Conservation (phyloP, 2,113 vertebrate species). For the Ascaphus truei region DNA sequence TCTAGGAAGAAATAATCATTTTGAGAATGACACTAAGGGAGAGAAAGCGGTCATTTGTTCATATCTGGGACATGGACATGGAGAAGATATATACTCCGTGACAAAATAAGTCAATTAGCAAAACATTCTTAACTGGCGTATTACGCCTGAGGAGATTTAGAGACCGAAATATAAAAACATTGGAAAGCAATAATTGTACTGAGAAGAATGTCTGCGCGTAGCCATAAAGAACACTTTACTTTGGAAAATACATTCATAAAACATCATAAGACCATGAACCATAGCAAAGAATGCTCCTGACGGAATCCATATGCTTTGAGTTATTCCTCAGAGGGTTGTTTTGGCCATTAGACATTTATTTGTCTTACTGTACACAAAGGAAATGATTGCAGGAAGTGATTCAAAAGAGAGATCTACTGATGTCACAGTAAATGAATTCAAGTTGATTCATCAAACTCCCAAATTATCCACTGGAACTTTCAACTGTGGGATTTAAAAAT, state of each 20-base stretch:
- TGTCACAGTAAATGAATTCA: constrained; percentile 21
- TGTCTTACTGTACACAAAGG: constrained; percentile 28
- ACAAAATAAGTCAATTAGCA: neutral
- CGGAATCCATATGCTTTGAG: constrained; percentile 59
- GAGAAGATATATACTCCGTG: too few species aligned
- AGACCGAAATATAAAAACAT: constrained; percentile 46
- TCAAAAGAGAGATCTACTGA: constrained; percentile 24
- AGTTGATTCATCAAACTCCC: constrained; percentile 13
- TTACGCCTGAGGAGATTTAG: neutral
- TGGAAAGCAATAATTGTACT: constrained; percentile 52
- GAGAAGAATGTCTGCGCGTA: constrained; percentile 59
- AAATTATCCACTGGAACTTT: neutral
- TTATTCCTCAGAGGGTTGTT: constrained; percentile 59
- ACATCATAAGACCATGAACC: constrained; percentile 69
- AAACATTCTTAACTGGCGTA: neutral
- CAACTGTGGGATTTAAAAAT: neutral
- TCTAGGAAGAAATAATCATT: too few species aligned
- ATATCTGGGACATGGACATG: too few species aligned
- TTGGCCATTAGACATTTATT: constrained; percentile 30
- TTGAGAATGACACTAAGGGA: neutral
- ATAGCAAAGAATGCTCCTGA: constrained; percentile 61
- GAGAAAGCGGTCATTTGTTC: neutral
- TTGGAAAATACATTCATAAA: constrained; percentile 77
- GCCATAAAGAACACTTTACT: constrained; percentile 68
- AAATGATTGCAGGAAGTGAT: constrained; percentile 32